A percentile compares a stretch with the other conserved stretches of the same genome.
Conservation (phyloP, 2,797 vertebrate species). For the Adelosebastes latens region DNA sequence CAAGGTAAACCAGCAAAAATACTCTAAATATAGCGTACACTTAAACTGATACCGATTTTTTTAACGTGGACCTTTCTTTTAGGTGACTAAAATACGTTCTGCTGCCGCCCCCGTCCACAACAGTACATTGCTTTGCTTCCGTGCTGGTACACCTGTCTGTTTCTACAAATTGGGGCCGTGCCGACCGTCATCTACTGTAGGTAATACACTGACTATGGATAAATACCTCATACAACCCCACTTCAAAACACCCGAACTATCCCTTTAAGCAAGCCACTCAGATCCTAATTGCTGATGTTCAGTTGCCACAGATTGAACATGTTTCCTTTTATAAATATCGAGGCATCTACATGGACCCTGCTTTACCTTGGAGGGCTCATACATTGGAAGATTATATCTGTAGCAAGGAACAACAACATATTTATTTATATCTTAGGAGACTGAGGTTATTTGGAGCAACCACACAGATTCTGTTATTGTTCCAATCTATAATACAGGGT, state of each 20-base stretch:
- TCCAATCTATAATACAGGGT: not conserved
- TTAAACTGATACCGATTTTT: no score
- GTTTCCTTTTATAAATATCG: not conserved
- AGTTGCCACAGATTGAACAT: not conserved
- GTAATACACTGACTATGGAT: not conserved
- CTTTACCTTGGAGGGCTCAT: not conserved
- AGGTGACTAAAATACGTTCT: no score
- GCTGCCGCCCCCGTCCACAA: no score
- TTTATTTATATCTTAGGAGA: not conserved
- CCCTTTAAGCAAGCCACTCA: not conserved
- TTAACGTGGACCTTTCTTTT: no score
- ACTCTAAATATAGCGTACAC: no score
- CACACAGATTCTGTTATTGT: not conserved
- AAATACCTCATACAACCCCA: not conserved
- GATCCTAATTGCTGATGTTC: slow-evolving; percentile 27
- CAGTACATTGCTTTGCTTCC: no score
- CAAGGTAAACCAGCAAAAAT: no score
- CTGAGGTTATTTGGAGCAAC: not conserved
- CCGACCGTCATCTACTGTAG: not conserved
- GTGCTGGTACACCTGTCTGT: no score
- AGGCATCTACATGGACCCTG: not conserved
- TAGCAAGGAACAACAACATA: no score
- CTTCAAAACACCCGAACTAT: not conserved
- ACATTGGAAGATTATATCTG: not conserved
- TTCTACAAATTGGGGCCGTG: no score